Base-by-base conservation (phyloP, 1,140 invertebrate genomes). In the Drosophila serrata region DNA sequence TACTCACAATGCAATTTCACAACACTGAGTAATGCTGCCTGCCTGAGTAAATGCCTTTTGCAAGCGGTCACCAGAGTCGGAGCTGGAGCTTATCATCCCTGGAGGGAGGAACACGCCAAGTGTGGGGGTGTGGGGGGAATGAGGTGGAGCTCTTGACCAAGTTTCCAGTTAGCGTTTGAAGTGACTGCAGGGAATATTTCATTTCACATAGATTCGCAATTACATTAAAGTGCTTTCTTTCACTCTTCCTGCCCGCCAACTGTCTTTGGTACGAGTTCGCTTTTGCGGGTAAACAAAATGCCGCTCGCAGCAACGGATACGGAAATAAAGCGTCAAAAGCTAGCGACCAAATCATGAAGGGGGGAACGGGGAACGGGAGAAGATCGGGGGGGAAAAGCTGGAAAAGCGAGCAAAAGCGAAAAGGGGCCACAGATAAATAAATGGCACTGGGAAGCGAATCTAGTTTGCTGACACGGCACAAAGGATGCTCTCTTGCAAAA, bases 151-250 rank as follows among this genome's bases (percentile, higher is more conserved):
- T 67, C 79, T 87, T 87, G 80, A 80, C 84, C 84, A 87, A 88
- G 76, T 80, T 80, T 80, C 65, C 59, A 77, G 58, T 37, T 43
- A 40, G 33, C 49, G 45, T 48, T 62, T 67, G 51, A 55, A 70
- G 60, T 63, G 37, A 64, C 51, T 57, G 43, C 40, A 55, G 42
- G 55, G 46, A 62, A 53, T 70, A 61, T 60, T 76, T 57, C 46
- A 17, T 64, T 79, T 79, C 68, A 29, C 62, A 79, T 45, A 76
- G 81, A 80, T 53, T 61, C 65, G 81, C 73, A 85, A 85, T 85
- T 81, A 81, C 69, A 76, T 76, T 72, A 76, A 84, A 80, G 53
- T 80, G 68, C 45, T 73, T 63, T 46, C 60, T 56, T 51, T 74
- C 39, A 70, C 42, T 19, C 9, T 43, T 22, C 11, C 19, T 22